These are phyloP conservation scores for Pimephales promelas DNA, from an alignment of 2,113 vertebrate genomes.

Conservation along the genomic window DNA sequence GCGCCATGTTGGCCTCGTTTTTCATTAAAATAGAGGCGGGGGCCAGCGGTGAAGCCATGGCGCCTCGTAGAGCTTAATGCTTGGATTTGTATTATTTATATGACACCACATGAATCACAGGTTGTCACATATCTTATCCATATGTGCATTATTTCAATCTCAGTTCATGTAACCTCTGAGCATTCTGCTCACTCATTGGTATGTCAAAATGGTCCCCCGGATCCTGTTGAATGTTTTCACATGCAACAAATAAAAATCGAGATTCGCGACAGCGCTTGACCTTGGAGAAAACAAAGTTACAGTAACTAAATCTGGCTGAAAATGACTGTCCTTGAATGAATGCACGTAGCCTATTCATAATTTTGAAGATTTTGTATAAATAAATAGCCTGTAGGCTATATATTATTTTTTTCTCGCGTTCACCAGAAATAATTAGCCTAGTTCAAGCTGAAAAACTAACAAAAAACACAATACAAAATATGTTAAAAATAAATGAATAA, in stretches of 20 bases:
- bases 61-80: slow-evolving; percentile 33
- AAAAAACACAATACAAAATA: not conserved
- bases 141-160: not conserved
- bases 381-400: not conserved
- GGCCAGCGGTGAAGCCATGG: slow-evolving; percentile 14
- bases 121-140: not conserved
- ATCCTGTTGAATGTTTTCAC: slow-evolving; percentile 41
- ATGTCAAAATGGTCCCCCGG: slow-evolving; percentile 26
- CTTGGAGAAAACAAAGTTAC: not conserved
- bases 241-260: not conserved
- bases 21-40: slow-evolving; percentile 35
- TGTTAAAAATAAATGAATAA: not conserved
- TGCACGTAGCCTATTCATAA: not conserved
- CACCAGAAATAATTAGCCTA: not conserved
- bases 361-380: not conserved
- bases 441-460: not conserved
- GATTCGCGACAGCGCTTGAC: not conserved
- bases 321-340: not conserved
- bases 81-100: not conserved
- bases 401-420: not conserved
- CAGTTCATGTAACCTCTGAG: not conserved
- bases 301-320: not conserved
- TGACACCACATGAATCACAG: not conserved
- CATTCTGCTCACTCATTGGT: not conserved
- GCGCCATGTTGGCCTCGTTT: slow-evolving; percentile 72